Conservation (phyloP, 37 sponge, comb jelly and placozoan genomes). For the Amphimedon queenslandica region DNA sequence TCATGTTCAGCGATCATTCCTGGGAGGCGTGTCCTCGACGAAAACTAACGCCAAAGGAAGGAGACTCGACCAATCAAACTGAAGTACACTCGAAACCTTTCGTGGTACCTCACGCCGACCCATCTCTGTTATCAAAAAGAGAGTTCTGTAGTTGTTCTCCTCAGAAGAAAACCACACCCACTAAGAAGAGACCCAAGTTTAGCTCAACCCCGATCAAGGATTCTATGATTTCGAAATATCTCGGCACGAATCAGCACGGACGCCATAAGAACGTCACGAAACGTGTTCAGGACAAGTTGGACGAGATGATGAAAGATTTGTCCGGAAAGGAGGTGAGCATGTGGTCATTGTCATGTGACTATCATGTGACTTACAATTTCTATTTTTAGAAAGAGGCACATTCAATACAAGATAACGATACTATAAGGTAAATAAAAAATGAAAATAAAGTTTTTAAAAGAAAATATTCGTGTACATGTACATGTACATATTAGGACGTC, state of each 20-base stretch:
- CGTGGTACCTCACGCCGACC: constrained; percentile 43
- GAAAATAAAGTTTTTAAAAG: too few relatives aligned
- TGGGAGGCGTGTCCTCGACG: constrained; percentile 46
- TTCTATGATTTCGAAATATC: neutral
- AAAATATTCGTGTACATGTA: too few relatives aligned
- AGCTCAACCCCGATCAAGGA: neutral
- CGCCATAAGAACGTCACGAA: too few relatives aligned
- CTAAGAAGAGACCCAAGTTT: neutral
- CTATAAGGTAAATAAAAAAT: too few relatives aligned
- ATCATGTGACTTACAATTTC: too few relatives aligned
- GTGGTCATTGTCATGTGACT: too few relatives aligned
- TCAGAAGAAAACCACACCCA: too few relatives aligned
- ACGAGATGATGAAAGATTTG: too few relatives aligned
- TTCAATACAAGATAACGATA: neutral
- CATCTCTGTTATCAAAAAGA: constrained; percentile 18
- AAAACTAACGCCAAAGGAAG: constrained; percentile 18
- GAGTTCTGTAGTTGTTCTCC: constrained; percentile 47
- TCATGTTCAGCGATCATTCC: too few relatives aligned
- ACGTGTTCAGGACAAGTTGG: too few relatives aligned
- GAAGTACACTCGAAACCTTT: constrained; percentile 40
- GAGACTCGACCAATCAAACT: neutral
- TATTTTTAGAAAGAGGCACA: neutral
- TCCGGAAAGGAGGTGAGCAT: too few relatives aligned
- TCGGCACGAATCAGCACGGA: neutral
- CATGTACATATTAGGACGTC: constrained; percentile 48